Base-by-base conservation (phyloP, 2,113 vertebrate genomes). In the Ranitomeya variabilis region DNA sequence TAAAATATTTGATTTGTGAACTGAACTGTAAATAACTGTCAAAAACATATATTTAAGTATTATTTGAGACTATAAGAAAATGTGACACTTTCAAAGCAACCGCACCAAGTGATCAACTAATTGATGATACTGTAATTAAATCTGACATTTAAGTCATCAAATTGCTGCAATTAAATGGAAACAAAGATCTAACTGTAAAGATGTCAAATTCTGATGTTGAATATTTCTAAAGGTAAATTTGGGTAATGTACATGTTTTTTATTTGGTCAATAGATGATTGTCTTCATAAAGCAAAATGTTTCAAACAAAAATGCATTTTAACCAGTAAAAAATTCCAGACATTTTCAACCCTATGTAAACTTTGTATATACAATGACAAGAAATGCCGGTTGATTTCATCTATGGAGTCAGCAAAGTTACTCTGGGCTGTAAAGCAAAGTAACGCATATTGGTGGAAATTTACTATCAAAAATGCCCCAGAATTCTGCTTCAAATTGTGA, bases 41-140 rank as follows among this genome's bases (percentile, higher is more conserved):
- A 59, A 81, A 62, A 81, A 81, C 73, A 81, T 81, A 81, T 62
- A 64, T n/a, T 81, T 81, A 37, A 31, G 31, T 19, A 37, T 81
- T 37, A 62, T 62, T 81, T 12, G 37, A 37, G 31, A 37, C 13
- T 81, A 11, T 19, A 81, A 62, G 15, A 81, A 77, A 62, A 80
- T 16, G 23, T 59, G 57, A 62, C 57, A 64, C 31, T 57, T 76
- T 10, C 80, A 37, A 19, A 62, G 26, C 59, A 81, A 31, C 26
- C 15, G 21, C 26, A 80, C 57, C 80, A 55, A 62, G 31, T 64
- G 80, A 81, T 19, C 18, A 62, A 81, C 80, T 62, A 18, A 81
- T 76, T 76, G 73, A 52, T 76, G 73, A 76, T 18, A 26, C 15
- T 45, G 80, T 59, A 62, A 62, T 62, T 62, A 62, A 19, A 62